Evolutionary conservation across 2,113 vertebrate species (phyloP), one percentile per base, ranked within the genome.

Genomic region (Stictonetta naevosa): DNA sequence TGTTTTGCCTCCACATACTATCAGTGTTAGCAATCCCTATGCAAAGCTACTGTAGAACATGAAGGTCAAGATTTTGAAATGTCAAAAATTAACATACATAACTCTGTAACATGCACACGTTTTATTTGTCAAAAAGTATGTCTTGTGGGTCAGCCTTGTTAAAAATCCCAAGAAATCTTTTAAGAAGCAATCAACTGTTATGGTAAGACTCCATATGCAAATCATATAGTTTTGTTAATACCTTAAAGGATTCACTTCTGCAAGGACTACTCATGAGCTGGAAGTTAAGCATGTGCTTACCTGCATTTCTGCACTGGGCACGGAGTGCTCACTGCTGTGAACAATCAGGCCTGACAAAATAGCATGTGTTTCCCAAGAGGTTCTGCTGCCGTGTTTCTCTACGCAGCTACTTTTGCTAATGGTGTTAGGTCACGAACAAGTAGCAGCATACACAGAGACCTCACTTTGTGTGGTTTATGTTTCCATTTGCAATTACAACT

Each of bases 101-200:
- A 93, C 80, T 96, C 92, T 91, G 95, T 92, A 91, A 94, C 93
- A 89, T 92, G 91, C 96, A 96, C 88, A 94, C 6, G 77, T 91
- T 97, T 97, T 97, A 96, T 94, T 96, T 63, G 96, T 87, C 94
- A 87, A 87, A 90, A 95, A 80, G 81, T 74, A 92, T 71, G 94
- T 76, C 92, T 82, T 21, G 81, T 85, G 95, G 95, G 86, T 92
- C 88, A 89, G 85, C 86, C 92, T 83, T 34, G 46, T 86, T 94
- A 96, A 95, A 96, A 96, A 89, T 69, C 86, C 74, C 83, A 85
- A 69, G 95, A 83, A 82, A 92, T 84, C 79, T 93, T 81, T 84
- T 33, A 68, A 86, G 93, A 95, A 92, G 90, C 92, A 90, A 88
- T 75, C 85, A 71, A 16, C 48, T 86, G 68, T 78, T 31, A 44